Evolutionary conservation across 2,888 invertebrate genomes (phyloP).

Genomic region (Muscina levida): DNA sequence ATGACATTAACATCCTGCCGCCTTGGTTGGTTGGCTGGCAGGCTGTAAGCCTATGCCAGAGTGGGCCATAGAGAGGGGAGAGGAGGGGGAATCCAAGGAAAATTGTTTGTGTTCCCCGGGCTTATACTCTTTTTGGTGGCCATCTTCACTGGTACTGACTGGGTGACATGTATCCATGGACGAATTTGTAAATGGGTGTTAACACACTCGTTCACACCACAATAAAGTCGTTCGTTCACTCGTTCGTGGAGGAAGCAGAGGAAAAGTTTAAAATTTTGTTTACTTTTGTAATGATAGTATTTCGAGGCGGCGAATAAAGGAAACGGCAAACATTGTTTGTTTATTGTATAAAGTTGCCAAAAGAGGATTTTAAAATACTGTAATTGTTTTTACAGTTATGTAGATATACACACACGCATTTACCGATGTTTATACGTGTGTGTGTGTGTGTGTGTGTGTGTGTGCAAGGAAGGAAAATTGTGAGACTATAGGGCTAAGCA

Average conservation of each 20-base stretch:
- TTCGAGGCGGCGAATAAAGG: conserved; percentile 21
- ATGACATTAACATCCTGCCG: conserved; percentile 52
- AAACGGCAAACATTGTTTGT: conserved; percentile 38
- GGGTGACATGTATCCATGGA: no score
- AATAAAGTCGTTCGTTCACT: conserved; percentile 29
- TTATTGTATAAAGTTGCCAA: conserved; percentile 57
- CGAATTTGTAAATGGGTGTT: conserved; percentile 16
- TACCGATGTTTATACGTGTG: neutral
- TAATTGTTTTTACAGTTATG: conserved; percentile 36
- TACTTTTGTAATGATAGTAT: conserved; percentile 62
- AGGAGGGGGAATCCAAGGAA: no score
- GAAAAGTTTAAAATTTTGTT: conserved; percentile 60
- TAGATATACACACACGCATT: neutral
- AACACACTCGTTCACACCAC: neutral
- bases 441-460: neutral
- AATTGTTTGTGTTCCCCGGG: neutral
- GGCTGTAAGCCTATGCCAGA: neutral
- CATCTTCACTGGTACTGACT: neutral
- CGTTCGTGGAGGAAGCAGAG: conserved; percentile 17
- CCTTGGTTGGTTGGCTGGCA: conserved; percentile 21
- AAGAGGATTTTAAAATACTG: conserved; percentile 49
- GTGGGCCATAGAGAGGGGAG: no score
- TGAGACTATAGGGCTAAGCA: no score
- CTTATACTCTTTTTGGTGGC: neutral
- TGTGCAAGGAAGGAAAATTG: neutral